Percentiles rank a stretch among this genome's conserved stretches.
These are phyloP conservation scores for Vireo griseus DNA, from an alignment of 2,797 vertebrate species.

Conservation along the genomic window DNA sequence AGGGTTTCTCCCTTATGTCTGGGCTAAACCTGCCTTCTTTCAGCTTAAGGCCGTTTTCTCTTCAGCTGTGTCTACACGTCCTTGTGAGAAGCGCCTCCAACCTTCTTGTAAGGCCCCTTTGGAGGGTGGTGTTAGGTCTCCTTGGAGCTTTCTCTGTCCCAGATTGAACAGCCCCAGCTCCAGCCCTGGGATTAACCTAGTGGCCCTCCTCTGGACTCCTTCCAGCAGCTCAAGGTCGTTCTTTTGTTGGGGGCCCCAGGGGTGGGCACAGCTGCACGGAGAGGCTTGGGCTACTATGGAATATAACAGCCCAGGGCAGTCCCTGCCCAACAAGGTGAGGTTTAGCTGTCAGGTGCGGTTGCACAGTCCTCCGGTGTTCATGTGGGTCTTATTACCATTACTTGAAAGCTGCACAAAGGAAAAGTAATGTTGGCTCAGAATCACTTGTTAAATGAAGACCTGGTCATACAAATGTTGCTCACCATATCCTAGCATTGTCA, in stretches of 20 bases:
- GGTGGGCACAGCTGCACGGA: background rate
- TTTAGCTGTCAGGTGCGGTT: fast-evolving
- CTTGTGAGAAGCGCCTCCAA: fast-evolving
- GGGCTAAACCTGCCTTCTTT: too few species aligned
- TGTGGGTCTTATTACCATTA: fast-evolving
- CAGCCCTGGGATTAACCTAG: background rate
- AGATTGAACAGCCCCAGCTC: background rate
- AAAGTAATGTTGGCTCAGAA: background rate
- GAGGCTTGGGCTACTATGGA: fast-evolving
- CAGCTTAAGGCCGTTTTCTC: fast-evolving
- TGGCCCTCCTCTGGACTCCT: background rate
- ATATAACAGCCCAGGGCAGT: fast-evolving
- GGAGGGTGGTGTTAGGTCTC: too few species aligned
- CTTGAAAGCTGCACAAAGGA: fast-evolving
- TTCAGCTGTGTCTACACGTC: fast-evolving
- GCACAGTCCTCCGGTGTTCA: fast-evolving
- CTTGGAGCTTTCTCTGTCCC: background rate
- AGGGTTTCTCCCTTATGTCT: too few species aligned
- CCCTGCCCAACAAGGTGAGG: fast-evolving
- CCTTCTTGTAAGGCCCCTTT: background rate
- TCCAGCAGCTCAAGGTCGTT: background rate
- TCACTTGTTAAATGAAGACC: fast-evolving
- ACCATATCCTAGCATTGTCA: fast-evolving
- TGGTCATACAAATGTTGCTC: fast-evolving
- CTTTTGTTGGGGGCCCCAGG: background rate